Conservation (phyloP, 2,113 vertebrate species). For the Hyaena hyaena region DNA sequence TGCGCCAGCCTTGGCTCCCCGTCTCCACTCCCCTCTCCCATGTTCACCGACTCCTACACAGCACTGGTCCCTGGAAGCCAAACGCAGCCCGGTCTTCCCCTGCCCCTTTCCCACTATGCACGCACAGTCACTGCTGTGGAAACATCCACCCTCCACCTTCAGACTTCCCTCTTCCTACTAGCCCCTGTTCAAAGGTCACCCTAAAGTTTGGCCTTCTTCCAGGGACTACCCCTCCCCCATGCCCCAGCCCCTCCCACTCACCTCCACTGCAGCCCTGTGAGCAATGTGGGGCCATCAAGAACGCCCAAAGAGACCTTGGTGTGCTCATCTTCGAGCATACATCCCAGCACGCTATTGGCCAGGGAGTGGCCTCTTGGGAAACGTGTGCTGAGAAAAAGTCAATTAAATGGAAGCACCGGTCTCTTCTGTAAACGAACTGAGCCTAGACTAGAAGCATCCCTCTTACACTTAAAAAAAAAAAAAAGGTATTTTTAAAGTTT, state of each 20-base stretch:
- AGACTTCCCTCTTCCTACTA: background rate
- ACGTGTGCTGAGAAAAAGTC: conserved; percentile 17
- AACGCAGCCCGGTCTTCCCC: background rate
- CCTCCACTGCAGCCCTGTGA: background rate
- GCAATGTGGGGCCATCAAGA: background rate
- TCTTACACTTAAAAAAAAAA: background rate
- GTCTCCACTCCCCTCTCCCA: background rate
- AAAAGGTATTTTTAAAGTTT: background rate
- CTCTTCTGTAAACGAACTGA: background rate
- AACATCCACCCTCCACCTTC: background rate
- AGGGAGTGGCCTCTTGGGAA: background rate
- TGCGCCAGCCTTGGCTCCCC: background rate
- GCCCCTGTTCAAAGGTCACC: background rate
- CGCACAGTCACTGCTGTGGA: background rate
- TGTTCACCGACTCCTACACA: fast-evolving
- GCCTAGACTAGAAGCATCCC: background rate
- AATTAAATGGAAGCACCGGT: background rate
- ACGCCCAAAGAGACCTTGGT: background rate
- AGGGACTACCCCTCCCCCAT: background rate
- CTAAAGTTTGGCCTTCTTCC: background rate
- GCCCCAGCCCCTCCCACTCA: too few species aligned
- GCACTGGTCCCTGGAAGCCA: background rate
- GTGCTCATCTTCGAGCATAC: background rate
- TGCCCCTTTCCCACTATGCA: background rate
- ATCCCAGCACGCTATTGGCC: background rate